A percentile compares a stretch with the other conserved stretches of the same genome.
These are phyloP conservation scores for Apotomis capreana DNA, from an alignment of 2,888 invertebrate genomes.

Conservation along the genomic window DNA sequence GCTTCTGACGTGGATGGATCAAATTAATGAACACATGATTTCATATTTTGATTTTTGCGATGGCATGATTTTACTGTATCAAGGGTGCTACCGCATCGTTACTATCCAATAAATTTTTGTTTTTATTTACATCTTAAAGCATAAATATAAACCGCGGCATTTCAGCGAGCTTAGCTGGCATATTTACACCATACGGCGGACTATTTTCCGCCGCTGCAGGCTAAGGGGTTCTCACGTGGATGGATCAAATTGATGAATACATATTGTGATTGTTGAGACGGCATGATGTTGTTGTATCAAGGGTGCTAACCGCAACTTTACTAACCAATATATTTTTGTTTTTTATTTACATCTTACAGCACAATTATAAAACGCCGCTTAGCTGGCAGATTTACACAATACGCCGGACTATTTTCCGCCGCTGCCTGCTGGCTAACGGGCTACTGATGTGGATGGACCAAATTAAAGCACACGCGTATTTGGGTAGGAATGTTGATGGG, in stretches of 20 bases:
- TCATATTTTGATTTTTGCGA: neutral
- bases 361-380: slow-evolving; percentile 66
- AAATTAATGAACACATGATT: neutral
- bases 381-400: slow-evolving; percentile 63
- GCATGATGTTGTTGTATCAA: no score
- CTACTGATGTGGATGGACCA: slow-evolving; percentile 31
- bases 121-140: no score
- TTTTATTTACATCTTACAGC: no score
- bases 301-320: no score
- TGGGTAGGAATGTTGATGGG: no score
- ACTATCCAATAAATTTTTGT: no score
- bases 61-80: no score
- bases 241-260: no score
- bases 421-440: slow-evolving; percentile 44
- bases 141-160: slow-evolving; percentile 67
- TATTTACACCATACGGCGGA: slow-evolving; percentile 58
- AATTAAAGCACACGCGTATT: neutral
- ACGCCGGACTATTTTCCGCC: slow-evolving; percentile 43
- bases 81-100: no score
- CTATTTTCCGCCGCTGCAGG: slow-evolving; percentile 39
- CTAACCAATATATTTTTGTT: no score
- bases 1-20: slow-evolving; percentile 32
- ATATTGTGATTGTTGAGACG: no score
- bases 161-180: slow-evolving; percentile 67
- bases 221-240: slow-evolving; percentile 12